Percentiles rank a stretch among this genome's conserved stretches.
These are phyloP conservation scores for Ibidorhyncha struthersii DNA, from an alignment of 2,113 vertebrate species.

Conservation along the genomic window DNA sequence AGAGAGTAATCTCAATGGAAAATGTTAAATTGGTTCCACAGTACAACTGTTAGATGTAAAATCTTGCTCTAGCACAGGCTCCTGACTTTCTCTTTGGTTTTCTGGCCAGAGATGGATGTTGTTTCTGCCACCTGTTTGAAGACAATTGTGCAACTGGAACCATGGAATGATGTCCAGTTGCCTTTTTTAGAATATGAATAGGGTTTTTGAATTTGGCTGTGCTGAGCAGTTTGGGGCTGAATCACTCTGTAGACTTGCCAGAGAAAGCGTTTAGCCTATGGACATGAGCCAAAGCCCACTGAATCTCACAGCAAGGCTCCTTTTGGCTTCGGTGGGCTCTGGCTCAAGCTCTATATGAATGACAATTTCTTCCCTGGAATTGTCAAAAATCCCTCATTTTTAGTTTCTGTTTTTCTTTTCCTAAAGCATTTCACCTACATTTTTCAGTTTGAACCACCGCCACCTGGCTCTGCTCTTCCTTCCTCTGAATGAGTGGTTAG, in stretches of 20 bases:
- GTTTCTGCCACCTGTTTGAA: constrained; percentile 53
- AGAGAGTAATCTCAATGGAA: background rate
- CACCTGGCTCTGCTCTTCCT: background rate
- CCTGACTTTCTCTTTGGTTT: background rate
- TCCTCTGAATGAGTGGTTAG: background rate
- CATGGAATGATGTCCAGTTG: constrained; percentile 40
- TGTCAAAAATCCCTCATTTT: background rate
- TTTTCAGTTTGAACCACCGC: background rate
- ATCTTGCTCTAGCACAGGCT: background rate
- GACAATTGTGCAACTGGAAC: constrained; percentile 56
- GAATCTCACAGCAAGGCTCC: constrained; percentile 18
- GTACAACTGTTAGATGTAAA: background rate
- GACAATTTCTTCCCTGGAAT: background rate
- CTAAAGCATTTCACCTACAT: background rate
- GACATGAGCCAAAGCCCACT: constrained; percentile 35
- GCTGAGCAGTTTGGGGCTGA: constrained; percentile 32
- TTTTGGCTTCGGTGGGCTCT: background rate
- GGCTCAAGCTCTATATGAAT: background rate
- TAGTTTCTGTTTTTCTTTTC: background rate
- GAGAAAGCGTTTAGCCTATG: constrained; percentile 26
- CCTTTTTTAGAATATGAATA: constrained; percentile 61
- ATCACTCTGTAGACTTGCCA: constrained; percentile 51
- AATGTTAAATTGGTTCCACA: background rate
- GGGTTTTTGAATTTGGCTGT: constrained; percentile 53
- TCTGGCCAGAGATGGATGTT: background rate